Percentiles rank a stretch among this genome's conserved stretches.
Conservation (phyloP, 2,888 invertebrate species). For the Troides oblongomaculatus region DNA sequence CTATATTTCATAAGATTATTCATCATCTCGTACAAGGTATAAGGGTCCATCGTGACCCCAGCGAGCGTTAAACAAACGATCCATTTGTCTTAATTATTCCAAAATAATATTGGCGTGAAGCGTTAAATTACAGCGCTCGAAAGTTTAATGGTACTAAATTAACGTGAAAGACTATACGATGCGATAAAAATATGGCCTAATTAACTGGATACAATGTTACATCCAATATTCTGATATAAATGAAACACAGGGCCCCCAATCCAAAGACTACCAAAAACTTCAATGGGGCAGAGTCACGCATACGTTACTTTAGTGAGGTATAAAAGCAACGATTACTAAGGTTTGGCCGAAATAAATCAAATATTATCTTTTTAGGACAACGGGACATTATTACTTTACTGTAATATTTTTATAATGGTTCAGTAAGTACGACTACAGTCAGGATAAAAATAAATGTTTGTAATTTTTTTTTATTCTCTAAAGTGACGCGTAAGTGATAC, state of each 20-base stretch:
- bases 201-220: slow-evolving; percentile 10
- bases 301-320: background rate
- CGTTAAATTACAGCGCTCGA: slow-evolving; percentile 16
- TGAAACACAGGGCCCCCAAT: background rate
- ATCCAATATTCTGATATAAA: background rate
- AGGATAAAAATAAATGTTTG: no score
- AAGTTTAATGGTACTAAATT: slow-evolving; percentile 25
- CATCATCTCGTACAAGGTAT: background rate
- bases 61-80: slow-evolving; percentile 20
- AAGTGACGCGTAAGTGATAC: no score
- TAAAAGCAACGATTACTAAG: background rate
- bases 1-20: background rate
- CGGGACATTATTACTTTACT: no score
- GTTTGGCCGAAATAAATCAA: background rate
- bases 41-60: background rate
- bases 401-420: background rate
- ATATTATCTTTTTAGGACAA: background rate
- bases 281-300: background rate
- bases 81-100: slow-evolving; percentile 20
- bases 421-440: background rate
- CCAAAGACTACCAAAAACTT: background rate
- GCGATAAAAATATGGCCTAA: slow-evolving; percentile 11
- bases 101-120: slow-evolving; percentile 11
- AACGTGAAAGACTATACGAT: slow-evolving; percentile 19
- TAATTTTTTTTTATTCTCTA: no score